Base-by-base conservation (phyloP, 2,113 vertebrate species). In the Cinclus mexicanus region DNA sequence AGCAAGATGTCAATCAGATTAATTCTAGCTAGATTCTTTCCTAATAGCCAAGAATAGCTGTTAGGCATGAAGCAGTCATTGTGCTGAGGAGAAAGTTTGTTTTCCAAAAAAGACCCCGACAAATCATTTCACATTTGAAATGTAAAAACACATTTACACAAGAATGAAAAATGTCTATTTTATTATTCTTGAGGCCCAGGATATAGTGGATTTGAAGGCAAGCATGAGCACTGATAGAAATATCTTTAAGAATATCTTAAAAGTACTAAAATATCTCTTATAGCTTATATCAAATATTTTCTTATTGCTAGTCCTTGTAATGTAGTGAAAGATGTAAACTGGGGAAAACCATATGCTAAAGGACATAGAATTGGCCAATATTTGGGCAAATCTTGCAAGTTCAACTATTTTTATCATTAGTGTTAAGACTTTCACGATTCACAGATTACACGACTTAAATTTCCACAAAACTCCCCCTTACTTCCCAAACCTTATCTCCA, bases 1-100 rank as follows among this genome's bases (percentile, higher is more conserved):
- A 96, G 91, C 80, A 94, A 97, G 92, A 96, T 94, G 89, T 78
- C 72, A 95, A 93, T 97, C 90, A 96, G 78, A 97, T 95, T 94
- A 95, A 94, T 91, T 95, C 93, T 67, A 94, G 55, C 39, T 69
- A 95, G 87, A 96, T 97, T 93, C 74, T 90, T 92, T 86, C 78
- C 80, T 94, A 96, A 96, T 96, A 96, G 31, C 65, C 74, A 70
- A 74, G 84, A 96, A 97, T 85, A 97, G 85, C 92, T 96, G 33
- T 82, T 83, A 97, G 93, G 88, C 90, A 94, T 59, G 70, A 95
- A 87, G 61, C 82, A 96, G 83, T 79, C 85, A 95, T 95, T 96
- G 91, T 77, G 31, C 95, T 33, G 21, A 74, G 59, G 49, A 81
- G 55, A 90, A 97, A 93, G 69, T 41, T 94, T 94, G 89, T 91